Conservation (phyloP, 2,113 vertebrate species). For the Noturus placidus region DNA sequence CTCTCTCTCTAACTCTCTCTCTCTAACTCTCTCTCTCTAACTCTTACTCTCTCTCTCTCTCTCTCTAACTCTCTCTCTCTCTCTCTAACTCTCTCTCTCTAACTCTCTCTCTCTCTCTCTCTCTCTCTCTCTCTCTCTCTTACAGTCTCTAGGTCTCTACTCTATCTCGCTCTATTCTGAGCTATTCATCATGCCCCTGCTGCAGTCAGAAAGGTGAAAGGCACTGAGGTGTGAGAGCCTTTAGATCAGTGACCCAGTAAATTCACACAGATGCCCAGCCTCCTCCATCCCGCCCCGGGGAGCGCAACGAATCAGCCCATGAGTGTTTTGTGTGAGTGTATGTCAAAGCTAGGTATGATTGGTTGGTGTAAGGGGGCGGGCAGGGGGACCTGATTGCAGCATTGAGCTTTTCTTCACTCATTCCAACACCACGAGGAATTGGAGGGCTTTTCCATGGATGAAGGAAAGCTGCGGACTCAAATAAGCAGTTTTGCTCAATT, state of each 20-base stretch:
- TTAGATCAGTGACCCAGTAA: constrained; percentile 55
- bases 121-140: not conserved
- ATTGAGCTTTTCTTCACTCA: not conserved
- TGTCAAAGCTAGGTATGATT: constrained; percentile 18
- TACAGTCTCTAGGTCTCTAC: not conserved
- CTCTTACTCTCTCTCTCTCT: not conserved
- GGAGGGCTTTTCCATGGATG: not conserved
- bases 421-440: not conserved
- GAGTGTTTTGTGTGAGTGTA: constrained; percentile 14
- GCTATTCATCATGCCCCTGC: constrained; percentile 3
- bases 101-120: not conserved
- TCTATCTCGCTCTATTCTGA: not conserved
- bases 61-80: not conserved
- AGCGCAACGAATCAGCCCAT: constrained; percentile 3
- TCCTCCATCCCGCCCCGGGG: constrained; percentile 32
- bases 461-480: constrained; percentile 43
- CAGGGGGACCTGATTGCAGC: not conserved
- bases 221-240: constrained; percentile 37
- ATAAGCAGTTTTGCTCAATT: constrained; percentile 56
- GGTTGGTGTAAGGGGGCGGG: not conserved
- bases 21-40: not conserved
- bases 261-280: constrained; percentile 29
- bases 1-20: not conserved
- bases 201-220: constrained; percentile 4
- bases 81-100: not conserved